Evolutionary conservation across 2,797 vertebrate species (phyloP).

Genomic region (Eospalax fontanierii): DNA sequence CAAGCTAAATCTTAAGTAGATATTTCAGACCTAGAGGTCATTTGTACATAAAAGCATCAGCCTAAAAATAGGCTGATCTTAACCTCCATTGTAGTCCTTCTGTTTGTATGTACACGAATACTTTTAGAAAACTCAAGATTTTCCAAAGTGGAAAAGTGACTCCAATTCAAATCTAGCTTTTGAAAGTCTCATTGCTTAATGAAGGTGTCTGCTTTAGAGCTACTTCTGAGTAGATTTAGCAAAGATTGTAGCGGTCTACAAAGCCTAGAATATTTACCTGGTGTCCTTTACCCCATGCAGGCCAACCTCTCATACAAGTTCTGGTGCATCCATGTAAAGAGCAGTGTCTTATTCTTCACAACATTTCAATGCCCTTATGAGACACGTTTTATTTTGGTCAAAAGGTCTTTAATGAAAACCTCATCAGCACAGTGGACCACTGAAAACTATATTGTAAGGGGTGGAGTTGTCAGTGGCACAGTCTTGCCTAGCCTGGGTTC

Average conservation of each 20-base stretch:
- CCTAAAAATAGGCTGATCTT: slow-evolving; percentile 50
- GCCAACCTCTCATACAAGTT: not conserved
- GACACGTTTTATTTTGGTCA: not conserved
- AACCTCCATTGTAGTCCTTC: slow-evolving; percentile 14
- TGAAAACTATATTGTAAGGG: not conserved
- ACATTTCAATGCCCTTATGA: not conserved
- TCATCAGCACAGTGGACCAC: not conserved
- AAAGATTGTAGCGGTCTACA: not conserved
- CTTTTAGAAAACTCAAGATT: slow-evolving; percentile 41
- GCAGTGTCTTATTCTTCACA: not conserved
- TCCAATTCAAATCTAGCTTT: not conserved
- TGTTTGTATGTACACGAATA: not conserved
- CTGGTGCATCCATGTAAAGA: not conserved
- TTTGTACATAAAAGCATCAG: slow-evolving; percentile 64
- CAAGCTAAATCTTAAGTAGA: slow-evolving; percentile 47
- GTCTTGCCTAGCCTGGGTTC: not conserved
- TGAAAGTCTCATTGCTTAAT: not conserved
- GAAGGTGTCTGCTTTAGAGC: not conserved
- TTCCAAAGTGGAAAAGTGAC: not conserved
- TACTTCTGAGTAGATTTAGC: not conserved
- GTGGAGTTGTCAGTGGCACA: not conserved
- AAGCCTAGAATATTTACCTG: slow-evolving; percentile 7
- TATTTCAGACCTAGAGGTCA: slow-evolving; percentile 58
- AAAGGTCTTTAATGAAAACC: not conserved
- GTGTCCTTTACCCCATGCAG: not conserved